Evolutionary conservation across 2,888 invertebrate genomes (phyloP).

Genomic region (Nemotelus pantherinus): DNA sequence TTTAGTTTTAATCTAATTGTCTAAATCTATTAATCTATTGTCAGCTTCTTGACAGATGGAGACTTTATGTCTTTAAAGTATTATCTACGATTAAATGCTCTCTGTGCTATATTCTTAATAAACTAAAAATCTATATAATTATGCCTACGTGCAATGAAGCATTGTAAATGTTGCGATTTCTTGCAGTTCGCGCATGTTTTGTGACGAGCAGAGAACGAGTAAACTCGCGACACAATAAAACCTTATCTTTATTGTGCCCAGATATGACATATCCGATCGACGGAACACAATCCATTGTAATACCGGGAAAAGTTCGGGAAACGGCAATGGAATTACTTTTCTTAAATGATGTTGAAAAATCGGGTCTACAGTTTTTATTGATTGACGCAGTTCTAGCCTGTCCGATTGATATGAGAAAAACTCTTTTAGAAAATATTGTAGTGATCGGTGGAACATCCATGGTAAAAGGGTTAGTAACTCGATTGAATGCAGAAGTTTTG

Average conservation of each 20-base stretch:
- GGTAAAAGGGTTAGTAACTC: conserved; percentile 82
- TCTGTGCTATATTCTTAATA: no score
- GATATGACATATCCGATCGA: conserved; percentile 75
- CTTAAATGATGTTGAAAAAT: conserved; percentile 82
- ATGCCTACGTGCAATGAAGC: neutral
- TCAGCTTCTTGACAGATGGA: no score
- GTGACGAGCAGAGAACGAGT: conserved; percentile 81
- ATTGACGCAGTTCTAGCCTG: conserved; percentile 83
- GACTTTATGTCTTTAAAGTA: no score
- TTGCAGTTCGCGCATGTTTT: conserved; percentile 84
- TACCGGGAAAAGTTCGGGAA: conserved; percentile 80
- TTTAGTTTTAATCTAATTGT: no score
- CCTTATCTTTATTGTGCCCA: conserved; percentile 68
- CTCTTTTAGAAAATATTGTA: conserved; percentile 84
- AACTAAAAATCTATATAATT: neutral
- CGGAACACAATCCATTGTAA: conserved; percentile 70
- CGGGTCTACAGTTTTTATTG: conserved; percentile 85
- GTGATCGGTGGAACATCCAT: conserved; percentile 88
- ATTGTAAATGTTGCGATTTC: neutral
- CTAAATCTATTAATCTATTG: no score
- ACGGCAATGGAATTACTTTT: conserved; percentile 86
- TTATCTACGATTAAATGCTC: no score
- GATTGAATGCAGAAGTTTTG: conserved; percentile 81
- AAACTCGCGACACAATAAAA: conserved; percentile 65
- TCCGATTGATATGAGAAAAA: conserved; percentile 82